Evolutionary conservation across 2,113 vertebrate species (phyloP).

Genomic region (Nycticorax nycticorax): DNA sequence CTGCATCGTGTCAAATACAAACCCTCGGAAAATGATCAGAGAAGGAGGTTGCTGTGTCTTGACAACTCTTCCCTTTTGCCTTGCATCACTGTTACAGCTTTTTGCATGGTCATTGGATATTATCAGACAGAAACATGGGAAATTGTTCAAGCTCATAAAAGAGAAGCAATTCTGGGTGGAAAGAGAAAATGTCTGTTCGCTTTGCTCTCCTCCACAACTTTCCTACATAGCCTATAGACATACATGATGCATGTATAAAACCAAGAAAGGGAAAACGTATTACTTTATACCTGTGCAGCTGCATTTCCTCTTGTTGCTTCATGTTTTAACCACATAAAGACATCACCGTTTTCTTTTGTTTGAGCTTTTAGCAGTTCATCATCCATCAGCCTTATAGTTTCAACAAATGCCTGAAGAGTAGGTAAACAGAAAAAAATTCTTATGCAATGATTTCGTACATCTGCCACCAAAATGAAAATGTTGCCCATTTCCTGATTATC

Average conservation of each 20-base stretch:
- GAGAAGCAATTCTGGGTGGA: neutral
- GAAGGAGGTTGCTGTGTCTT: neutral
- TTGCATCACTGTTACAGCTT: neutral
- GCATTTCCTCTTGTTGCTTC: slow-evolving; percentile 85
- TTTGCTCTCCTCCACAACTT: neutral
- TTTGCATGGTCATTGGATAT: neutral
- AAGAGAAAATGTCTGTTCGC: neutral
- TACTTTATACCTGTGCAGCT: slow-evolving; percentile 81
- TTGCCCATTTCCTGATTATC: neutral
- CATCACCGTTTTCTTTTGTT: slow-evolving; percentile 79
- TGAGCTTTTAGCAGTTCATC: slow-evolving; percentile 78
- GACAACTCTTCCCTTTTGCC: neutral
- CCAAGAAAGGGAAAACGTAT: neutral
- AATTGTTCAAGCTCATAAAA: neutral
- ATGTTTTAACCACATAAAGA: slow-evolving; percentile 85
- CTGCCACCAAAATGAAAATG: neutral
- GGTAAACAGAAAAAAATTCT: neutral
- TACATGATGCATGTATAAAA: neutral
- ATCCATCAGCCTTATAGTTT: slow-evolving; percentile 83
- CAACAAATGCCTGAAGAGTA: slow-evolving; percentile 76
- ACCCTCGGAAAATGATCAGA: neutral
- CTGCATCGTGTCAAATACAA: neutral
- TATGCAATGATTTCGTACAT: neutral
- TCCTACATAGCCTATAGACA: neutral
- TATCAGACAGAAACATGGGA: neutral